Base-by-base conservation (phyloP, 1,140 invertebrate species). In the Lordiphosa mommai region DNA sequence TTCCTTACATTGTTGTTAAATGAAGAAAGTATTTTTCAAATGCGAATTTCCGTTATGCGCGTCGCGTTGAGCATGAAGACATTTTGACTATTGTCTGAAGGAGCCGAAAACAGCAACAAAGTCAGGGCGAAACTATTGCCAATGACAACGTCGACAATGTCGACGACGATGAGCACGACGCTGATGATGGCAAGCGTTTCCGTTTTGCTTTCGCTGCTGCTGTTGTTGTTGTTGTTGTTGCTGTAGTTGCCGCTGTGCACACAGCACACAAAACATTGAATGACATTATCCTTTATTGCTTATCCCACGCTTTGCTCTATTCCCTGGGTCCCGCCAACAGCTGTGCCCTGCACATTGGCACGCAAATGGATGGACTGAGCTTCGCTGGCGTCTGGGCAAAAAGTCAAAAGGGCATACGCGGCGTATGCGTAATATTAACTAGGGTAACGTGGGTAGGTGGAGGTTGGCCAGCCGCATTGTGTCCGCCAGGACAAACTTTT, bases 221-320 rank as follows among this genome's bases (percentile, higher is more conserved):
- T 52, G 8, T 49, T 56, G 13, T 30, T 46, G 44, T 56, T 40
- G 47, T 7, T 52, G 51, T 23, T 53, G 13, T 14, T 58, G 52
- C 30, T 57, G 53, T 13, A 37, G 41, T 20, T 57, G 56, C 43
- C 61, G 38, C 29, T 52, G 36, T 43, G 65, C 61, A 65, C 64
- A 60, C 55, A 65, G 73, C 76, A 76, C 71, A 80, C 76, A 80
- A 80, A 82, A 69, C 72, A 86, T 82, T 80, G 82, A 82, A 86
- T 86, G 82, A 82, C 82, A 86, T 86, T 86, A 86, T 82, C 82
- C 82, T 86, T 86, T 86, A 86, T 82, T 86, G 82, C 79, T 84
- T 84, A 85, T 84, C 79, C 79, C 67, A 82, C 72, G 77, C 76
- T 71, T 72, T 16, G 23, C 36, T 47, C 10, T 33, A 1, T 40